Conservation (phyloP, 2,888 invertebrate genomes). For the Apamea crenata region DNA sequence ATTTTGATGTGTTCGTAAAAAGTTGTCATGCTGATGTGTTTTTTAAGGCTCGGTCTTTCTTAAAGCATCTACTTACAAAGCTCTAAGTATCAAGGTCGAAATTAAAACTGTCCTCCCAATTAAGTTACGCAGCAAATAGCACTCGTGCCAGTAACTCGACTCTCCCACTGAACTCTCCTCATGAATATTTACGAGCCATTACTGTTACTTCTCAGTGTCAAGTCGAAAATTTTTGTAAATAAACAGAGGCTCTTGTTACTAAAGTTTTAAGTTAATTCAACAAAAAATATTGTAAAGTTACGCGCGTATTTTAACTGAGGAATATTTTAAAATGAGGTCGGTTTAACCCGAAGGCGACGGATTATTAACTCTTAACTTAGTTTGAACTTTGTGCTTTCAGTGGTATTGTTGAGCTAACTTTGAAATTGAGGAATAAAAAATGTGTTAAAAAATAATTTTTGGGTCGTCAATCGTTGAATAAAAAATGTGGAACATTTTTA, state of each 20-base stretch:
- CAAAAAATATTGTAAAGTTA: conserved; percentile 42
- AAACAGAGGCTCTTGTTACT: conserved; percentile 51
- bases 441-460: not conserved
- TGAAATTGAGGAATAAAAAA: conserved; percentile 28
- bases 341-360: conserved; percentile 46
- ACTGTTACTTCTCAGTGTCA: conserved; percentile 63
- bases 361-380: conserved; percentile 57
- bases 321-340: conserved; percentile 50
- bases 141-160: conserved; percentile 61
- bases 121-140: conserved; percentile 49
- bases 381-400: conserved; percentile 47
- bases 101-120: conserved; percentile 52
- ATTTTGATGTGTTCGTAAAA: not conserved
- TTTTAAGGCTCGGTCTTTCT: not conserved
- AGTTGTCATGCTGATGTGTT: not conserved
- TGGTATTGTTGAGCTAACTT: conserved; percentile 48
- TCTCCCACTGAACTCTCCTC: conserved; percentile 54
- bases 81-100: conserved; percentile 43
- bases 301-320: conserved; percentile 35
- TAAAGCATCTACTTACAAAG: not conserved
- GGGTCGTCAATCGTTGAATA: not conserved
- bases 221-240: conserved; percentile 58
- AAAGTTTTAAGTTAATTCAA: conserved; percentile 53
- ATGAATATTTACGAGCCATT: conserved; percentile 68
- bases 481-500: not conserved